Conservation (phyloP, 2,113 vertebrate genomes). For the Apus apus region DNA sequence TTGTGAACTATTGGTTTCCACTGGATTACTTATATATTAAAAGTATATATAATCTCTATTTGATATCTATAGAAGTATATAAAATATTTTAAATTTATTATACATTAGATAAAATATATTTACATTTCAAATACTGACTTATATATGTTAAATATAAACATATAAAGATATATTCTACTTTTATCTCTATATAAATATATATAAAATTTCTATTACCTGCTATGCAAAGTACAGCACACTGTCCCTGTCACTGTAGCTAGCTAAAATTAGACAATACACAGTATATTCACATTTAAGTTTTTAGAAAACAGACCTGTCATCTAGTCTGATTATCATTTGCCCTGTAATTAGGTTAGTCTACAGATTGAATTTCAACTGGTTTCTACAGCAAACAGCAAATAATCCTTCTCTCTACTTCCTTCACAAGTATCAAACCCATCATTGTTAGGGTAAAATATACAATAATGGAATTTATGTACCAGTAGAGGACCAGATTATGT, state of each 20-base stretch:
- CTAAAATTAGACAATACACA: conserved; percentile 47
- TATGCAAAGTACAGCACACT: background rate
- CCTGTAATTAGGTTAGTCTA: conserved; percentile 65
- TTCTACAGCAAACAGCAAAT: conserved; percentile 58
- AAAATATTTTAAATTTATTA: background rate
- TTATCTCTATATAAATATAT: background rate
- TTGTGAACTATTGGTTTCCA: background rate
- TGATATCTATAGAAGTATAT: background rate
- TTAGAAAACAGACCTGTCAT: conserved; percentile 2
- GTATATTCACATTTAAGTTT: conserved; percentile 39
- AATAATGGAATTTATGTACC: background rate
- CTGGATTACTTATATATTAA: background rate
- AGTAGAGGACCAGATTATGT: background rate
- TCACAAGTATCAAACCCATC: background rate
- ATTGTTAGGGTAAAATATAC: background rate
- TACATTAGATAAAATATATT: no score
- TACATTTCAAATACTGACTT: no score
- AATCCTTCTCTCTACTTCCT: background rate
- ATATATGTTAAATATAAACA: no score
- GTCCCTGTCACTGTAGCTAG: background rate
- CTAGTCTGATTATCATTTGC: conserved; percentile 53
- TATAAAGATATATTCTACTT: no score
- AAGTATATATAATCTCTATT: background rate
- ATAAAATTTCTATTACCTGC: background rate
- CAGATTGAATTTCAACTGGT: conserved; percentile 58